These are phyloP conservation scores for Bombus balteatus DNA, from an alignment of 1,140 invertebrate genomes.

Conservation along the genomic window DNA sequence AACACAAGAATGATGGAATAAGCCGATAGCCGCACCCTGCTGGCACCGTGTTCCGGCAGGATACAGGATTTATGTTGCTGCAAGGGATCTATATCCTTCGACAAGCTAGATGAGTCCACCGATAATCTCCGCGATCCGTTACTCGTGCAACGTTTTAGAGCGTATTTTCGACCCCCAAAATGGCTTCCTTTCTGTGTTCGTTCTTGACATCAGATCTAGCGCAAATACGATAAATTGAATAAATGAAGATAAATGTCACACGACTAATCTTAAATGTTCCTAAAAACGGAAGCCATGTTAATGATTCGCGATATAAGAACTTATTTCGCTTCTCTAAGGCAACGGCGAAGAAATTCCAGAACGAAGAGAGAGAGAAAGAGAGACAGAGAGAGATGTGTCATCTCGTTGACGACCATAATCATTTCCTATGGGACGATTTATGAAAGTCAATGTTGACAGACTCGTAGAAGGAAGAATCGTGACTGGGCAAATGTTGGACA, in stretches of 20 bases:
- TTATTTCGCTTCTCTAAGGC: background rate
- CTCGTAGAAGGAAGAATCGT: background rate
- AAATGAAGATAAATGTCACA: no score
- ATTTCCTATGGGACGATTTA: background rate
- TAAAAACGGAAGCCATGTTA: no score
- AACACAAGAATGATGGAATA: constrained; percentile 25
- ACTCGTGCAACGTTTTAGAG: no score
- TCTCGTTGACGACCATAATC: background rate
- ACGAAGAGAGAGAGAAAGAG: background rate
- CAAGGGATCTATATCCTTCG: constrained; percentile 3
- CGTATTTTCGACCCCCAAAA: background rate
- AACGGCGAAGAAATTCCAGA: background rate
- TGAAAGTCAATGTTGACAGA: background rate
- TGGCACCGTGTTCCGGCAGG: constrained; percentile 2
- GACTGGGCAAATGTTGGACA: background rate
- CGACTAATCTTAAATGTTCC: no score
- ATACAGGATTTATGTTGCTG: constrained; percentile 37
- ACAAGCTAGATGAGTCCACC: constrained; percentile 8
- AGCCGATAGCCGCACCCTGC: constrained; percentile 5
- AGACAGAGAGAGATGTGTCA: no score
- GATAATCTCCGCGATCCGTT: constrained; percentile 3
- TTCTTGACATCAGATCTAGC: background rate
- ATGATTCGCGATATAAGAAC: background rate
- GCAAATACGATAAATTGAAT: no score
- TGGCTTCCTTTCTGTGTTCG: background rate